Evolutionary conservation across 2,888 invertebrate species (phyloP), one percentile per base, ranked within the genome.

Genomic region (Panzeria rudis): DNA sequence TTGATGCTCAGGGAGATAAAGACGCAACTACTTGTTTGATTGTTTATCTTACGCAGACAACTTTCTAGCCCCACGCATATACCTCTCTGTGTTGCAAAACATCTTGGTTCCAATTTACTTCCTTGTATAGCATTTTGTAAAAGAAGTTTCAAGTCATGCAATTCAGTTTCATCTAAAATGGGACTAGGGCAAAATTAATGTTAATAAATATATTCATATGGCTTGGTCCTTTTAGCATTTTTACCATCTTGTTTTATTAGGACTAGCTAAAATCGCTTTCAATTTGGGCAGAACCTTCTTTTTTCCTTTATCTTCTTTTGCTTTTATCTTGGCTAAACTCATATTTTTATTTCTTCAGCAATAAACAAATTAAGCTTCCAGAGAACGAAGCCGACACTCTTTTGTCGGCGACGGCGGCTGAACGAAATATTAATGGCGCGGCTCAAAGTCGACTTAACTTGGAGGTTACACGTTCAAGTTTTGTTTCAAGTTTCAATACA

Each of bases 221-320:
- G 7, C 9, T n/a, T 20, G 29, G 2, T 29, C 5, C 0, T 0
- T 0, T 7, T 6, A 62, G 4, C 7, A 1, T 1, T 20, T 23
- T 54, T 79, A 83, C 85, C 82, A 83, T 83, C 54, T 62, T 41
- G 23, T 68, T 64, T 66, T 78, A 56, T 87, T 87, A 0, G 91
- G 91, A 87, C 88, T 89, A 8, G 89, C 91, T 47, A 91, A 50
- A 15, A 91, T 83, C 2, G 88, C 88, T 32, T 91, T 91, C n/a
- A 91, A 64, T 44, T 89, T 91, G 6, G 91, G 91, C 29, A 91
- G 47, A 0, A 50, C 23, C 32, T 90, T 90, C 25, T 89, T 89
- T 38, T 89, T 91, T 47, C 89, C 89, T 66, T 90, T 91, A 0
- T 75, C 32, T 82, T 89, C 89, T n/a, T 88, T 90, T 20, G 86